Evolutionary conservation across 2,113 vertebrate species (phyloP), one percentile per base, ranked within the genome.

Genomic region (Illadopsis cleaveri): DNA sequence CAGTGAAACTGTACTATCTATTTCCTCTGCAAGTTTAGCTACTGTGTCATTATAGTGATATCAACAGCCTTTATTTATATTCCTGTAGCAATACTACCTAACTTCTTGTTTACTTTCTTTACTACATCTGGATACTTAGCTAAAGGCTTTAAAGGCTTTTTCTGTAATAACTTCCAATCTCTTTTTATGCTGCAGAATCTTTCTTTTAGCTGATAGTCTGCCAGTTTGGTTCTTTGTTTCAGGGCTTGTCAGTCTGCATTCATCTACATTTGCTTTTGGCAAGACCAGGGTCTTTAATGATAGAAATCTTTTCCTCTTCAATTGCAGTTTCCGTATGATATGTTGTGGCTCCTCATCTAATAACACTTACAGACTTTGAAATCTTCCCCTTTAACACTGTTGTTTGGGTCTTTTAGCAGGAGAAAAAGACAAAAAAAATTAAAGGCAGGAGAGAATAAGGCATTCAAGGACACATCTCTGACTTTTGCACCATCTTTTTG

Each of bases 261-360:
- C 50, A 91, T 94, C 87, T 94, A 76, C 73, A 84, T 95, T 97
- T 95, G 87, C 84, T 97, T 92, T 95, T 86, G 42, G 90, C 83
- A 94, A 95, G 65, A 95, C 56, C 56, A 77, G 30, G 21, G 61
- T 93, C 48, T 88, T 87, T 56, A 78, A 66, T 71, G 77, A 86
- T 77, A 58, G 30, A 92, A 92, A 86, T 94, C 35, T 96, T 94
- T 96, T 93, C 69, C 84, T 90, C 86, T 95, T 78, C 64, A 84
- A 0, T 91, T 92, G 30, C 3, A 3, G 33, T 96, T 96, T 96
- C 85, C 38, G 15, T 91, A 64, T 37, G 68, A 85, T 53, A 51
- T 27, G 31, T 45, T 94, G 90, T 89, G 79, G 37, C 50, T 95
- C 64, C 93, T 93, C 73, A 76, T 38, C 44, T 68, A 86, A 22